Evolutionary conservation across 37 sponge, comb jelly and placozoan species (phyloP), one percentile per base, ranked within the genome.

Genomic region (Axinella damicornis): DNA sequence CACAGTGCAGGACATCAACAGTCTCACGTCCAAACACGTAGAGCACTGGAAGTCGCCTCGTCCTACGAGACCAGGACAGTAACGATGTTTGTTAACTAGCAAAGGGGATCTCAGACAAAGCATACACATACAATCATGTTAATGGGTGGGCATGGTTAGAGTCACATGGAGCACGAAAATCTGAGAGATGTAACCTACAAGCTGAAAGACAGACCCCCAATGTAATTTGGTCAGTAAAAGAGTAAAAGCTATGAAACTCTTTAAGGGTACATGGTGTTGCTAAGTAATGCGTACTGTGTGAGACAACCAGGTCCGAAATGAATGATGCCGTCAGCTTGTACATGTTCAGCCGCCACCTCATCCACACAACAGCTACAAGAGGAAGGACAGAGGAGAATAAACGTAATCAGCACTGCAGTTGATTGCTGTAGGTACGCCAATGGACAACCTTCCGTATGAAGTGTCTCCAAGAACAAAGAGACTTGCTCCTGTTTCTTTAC

Each of bases 291-390:
- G 28, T 54, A 93, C 96, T 66, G 53, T 5, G 91, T 94, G 72
- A 96, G 88, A 72, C 97, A 96, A n/a, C 93, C 84, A 5, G 90
- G 85, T 27, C 98, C 98, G 90, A 93, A 97, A 77, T 97, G 98
- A 34, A 97, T 95, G 72, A 97, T 89, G 58, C 91, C 72, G 55
- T 97, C 92, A 63, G 95, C 90, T 19, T 19, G 14, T 0, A 77
- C 57, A 38, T 97, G 96, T 41, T 92, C 85, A 25, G 98, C 93
- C 12, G 94, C 93, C 25, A 93, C 81, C 77, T 97, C 95, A 87
- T 97, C 98, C 52, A 97, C 93, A 97, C 98, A 97, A 73, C 95
- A 95, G 61, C 95, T 93, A 52, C 46, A 77, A 35, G 12, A 62
- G 64, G n/a, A 46, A 67, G 0, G 22, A 25, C 0, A 17, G 28